Base-by-base conservation (phyloP, 2,888 invertebrate species). In the Liodrosophila aerea region DNA sequence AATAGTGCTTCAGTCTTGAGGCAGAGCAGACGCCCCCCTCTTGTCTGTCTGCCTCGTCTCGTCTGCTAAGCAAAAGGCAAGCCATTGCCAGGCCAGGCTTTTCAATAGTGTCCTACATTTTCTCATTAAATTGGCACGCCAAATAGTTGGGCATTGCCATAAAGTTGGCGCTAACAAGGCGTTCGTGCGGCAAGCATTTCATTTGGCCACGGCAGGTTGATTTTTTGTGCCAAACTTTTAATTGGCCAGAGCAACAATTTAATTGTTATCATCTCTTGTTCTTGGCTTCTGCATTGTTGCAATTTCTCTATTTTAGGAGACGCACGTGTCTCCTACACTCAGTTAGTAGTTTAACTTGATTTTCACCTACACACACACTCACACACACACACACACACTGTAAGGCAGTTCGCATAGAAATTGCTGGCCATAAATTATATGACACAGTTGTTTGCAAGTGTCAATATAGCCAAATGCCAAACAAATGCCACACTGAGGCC, bases 91-190 rank as follows among this genome's bases (percentile, higher is more conserved):
- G 2, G 7, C 34, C 12, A 7, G 2, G 13, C 11, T 1, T 22
- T 22, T 22, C 22, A 18, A 16, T 36, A 62, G n/a, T 85, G 78
- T 72, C 78, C 78, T 77, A 80, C 60, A 85, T 80, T 85, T 72
- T 82, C 85, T 80, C 83, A 85, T 80, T 85, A 80, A 85, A 82
- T 82, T 85, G 83, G 61, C 60, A 85, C 66, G 85, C 72, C 66
- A 72, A 82, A 78, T 71, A 74, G 64, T 82, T 68, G 78, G n/a
- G 82, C 57, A 77, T 66, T 82, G 78, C 56, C 65, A 64, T 69
- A 77, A 80, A 80, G 75, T 80, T 80, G 68, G n/a, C 76, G 68
- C 78, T 80, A 80, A 80, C 78, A 77, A 80, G 80, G 78, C 78
- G 73, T 73, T 68, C 73, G 76, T 74, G 73, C 73, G 68, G 68